Percentiles rank a stretch among this genome's conserved stretches.
Evolutionary conservation across 2,888 invertebrate species (phyloP).

Genomic region (Dicyrtoma fusca): DNA sequence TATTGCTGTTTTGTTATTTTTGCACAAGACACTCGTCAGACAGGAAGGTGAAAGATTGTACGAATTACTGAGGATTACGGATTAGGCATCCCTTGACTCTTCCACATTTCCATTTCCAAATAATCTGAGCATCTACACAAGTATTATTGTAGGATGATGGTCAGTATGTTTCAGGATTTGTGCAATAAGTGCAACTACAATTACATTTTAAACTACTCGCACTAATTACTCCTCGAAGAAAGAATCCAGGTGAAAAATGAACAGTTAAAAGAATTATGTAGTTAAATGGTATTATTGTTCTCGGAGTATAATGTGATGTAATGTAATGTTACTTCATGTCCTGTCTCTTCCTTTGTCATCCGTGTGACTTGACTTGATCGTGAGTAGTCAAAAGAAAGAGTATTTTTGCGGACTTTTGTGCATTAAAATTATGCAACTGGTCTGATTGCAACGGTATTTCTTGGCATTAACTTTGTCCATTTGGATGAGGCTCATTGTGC

Average conservation of each 20-base stretch:
- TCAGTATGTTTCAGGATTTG: background rate
- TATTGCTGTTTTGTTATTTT: no score
- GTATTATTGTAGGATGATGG: background rate
- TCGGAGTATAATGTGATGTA: no score
- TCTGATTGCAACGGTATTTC: constrained; percentile 10
- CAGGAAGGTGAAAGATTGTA: no score
- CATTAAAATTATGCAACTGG: constrained; percentile 5
- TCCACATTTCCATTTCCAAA: no score
- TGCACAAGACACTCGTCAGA: no score
- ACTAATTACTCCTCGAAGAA: background rate
- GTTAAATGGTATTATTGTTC: background rate
- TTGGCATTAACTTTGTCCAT: background rate
- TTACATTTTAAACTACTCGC: background rate
- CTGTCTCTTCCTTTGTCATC: no score
- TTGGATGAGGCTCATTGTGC: background rate
- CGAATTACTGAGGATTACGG: no score
- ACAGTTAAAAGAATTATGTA: background rate
- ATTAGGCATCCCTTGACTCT: no score
- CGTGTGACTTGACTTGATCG: background rate
- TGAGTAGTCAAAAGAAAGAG: background rate
- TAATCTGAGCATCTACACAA: no score
- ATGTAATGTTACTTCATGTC: no score
- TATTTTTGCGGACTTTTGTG: background rate
- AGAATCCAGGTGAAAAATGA: background rate
- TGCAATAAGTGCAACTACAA: no score